phyloP scores from a whole-genome alignment of 2,888 invertebrate species.

The Leptinotarsa juncta region DNA sequence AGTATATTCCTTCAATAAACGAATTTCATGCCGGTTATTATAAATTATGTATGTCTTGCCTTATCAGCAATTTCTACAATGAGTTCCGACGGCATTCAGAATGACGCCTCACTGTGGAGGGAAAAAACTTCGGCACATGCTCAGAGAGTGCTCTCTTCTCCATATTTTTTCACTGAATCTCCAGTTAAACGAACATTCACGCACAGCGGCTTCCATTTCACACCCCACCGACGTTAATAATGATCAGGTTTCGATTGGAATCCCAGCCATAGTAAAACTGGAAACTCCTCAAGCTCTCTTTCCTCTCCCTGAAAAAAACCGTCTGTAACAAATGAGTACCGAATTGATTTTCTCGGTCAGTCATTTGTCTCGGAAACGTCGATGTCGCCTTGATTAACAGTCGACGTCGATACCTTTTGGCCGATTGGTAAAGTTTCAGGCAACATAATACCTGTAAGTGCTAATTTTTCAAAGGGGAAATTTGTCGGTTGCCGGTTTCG shows the following conservation, averaged over 20 bases:
- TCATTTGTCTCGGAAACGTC: conserved; percentile 59
- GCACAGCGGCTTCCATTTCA: conserved; percentile 21
- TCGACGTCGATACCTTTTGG: conserved; percentile 54
- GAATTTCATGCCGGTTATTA: no score
- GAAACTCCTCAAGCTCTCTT: conserved; percentile 28
- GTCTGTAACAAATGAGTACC: conserved; percentile 56
- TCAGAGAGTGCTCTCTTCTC: not conserved
- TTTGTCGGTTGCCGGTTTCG: not conserved
- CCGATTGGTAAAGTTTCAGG: conserved; percentile 55
- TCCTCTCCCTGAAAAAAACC: conserved; percentile 34
- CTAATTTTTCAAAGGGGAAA: conserved; percentile 32
- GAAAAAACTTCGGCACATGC: not conserved
- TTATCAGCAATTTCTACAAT: no score
- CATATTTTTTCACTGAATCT: conserved; percentile 1
- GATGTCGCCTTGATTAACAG: conserved; percentile 57
- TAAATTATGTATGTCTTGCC: no score
- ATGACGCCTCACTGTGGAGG: not conserved
- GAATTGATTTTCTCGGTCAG: conserved; percentile 62
- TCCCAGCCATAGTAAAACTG: conserved; percentile 39
- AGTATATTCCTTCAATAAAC: no score
- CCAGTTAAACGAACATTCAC: conserved; percentile 19
- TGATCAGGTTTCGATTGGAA: conserved; percentile 42
- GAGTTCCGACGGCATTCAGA: no score
- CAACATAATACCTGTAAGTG: conserved; percentile 49
- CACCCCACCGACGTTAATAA: conserved; percentile 41